These are phyloP conservation scores for Lithobates pipiens DNA, from an alignment of 2,797 vertebrate genomes.

Conservation along the genomic window DNA sequence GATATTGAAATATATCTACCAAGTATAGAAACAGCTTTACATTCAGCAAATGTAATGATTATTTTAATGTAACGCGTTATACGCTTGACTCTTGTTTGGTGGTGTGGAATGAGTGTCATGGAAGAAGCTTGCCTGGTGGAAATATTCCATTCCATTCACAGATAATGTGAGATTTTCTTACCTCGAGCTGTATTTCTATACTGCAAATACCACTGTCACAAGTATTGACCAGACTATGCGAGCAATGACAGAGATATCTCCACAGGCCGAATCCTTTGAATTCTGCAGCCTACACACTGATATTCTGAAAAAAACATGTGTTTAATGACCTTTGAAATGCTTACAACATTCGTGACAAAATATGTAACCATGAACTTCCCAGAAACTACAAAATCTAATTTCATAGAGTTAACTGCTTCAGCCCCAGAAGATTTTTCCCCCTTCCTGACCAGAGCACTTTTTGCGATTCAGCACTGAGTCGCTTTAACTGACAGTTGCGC, in stretches of 20 bases:
- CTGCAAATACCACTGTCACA: slow-evolving; percentile 3
- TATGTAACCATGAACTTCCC: neutral
- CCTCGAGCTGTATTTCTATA: neutral
- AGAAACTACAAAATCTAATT: too few relatives aligned
- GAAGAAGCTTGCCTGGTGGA: neutral
- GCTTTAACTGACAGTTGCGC: too few relatives aligned
- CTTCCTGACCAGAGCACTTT: too few relatives aligned
- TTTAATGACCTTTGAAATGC: neutral
- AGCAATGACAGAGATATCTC: neutral
- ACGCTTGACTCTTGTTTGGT: neutral
- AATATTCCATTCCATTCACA: neutral
- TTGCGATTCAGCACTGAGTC: too few relatives aligned
- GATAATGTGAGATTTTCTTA: neutral
- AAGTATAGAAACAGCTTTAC: neutral
- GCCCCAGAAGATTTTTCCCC: too few relatives aligned
- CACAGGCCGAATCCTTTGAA: slow-evolving; percentile 31
- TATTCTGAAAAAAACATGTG: neutral
- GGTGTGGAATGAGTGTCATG: neutral
- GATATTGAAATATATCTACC: too few relatives aligned
- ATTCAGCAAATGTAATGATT: neutral
- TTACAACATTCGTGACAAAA: neutral
- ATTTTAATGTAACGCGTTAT: neutral
- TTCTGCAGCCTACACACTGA: neutral
- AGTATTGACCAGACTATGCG: slow-evolving; percentile 31
- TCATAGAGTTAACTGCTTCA: too few relatives aligned